Evolutionary conservation across 1,140 invertebrate genomes (phyloP), one percentile per base, ranked within the genome.

Genomic region (Homalodisca vitripennis): DNA sequence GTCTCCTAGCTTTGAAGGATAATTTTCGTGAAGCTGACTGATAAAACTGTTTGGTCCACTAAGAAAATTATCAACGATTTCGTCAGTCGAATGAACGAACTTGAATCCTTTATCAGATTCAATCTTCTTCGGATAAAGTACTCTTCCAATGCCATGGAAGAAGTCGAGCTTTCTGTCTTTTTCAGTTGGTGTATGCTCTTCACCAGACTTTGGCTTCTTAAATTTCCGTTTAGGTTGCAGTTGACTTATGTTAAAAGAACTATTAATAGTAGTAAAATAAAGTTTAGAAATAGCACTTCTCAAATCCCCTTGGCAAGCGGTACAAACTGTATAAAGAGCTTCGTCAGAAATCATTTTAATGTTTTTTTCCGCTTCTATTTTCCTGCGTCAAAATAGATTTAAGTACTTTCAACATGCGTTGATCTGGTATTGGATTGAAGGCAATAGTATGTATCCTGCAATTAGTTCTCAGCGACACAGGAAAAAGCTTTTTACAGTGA

Each of bases 81-180:
- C 84, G 71, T 86, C 84, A 14, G 90, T 86, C 71, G 84, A 78
- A 74, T 90, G 86, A 22, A 82, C 79, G 63, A 91, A 83, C 70
- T 77, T 81, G 76, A 64, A 70, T 69, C 13, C 62, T 34, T n/a
- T 34, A 20, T 66, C 53, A 70, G 74, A 10, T 57, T 68, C 68
- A 78, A 83, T 34, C 86, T 87, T 83, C 84, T 91, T 92, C 24
- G 90, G 89, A 83, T 91, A 90, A 26, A 90, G 82, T 2, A 91
- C 88, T 75, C 87, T 81, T n/a, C 90, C 90, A 10, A 92, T 80
- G 0, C 87, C 88, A 80, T 91, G 90, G 74, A 92, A 81, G 69
- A 92, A 82, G 34, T 86, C 86, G 24, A 91, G 82, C 63, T 80
- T 85, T 77, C 90, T 86, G 77, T 89, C 88, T 22, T 47, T 53